phyloP scores from a whole-genome alignment of 1,140 invertebrate species.

The Schlechtendalia chinensis region DNA sequence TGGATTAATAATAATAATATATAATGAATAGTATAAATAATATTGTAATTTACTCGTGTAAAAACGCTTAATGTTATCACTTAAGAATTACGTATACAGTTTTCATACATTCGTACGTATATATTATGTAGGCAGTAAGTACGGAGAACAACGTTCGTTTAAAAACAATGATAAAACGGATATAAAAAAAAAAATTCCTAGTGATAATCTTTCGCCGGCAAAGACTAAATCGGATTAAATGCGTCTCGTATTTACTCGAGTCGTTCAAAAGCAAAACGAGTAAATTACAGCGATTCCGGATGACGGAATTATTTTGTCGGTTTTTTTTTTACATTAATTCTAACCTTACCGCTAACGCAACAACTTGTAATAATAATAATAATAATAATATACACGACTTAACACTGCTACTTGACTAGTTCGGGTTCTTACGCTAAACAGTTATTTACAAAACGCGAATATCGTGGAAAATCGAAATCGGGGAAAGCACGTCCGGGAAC shows the following conservation, averaged over 20 bases:
- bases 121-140: background rate
- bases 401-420: conserved; percentile 20
- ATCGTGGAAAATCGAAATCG: background rate
- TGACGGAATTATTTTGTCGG: background rate
- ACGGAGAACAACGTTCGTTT: background rate
- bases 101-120: conserved; percentile 7
- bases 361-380: background rate
- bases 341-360: conserved; percentile 35
- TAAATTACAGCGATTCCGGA: conserved; percentile 21
- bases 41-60: conserved; percentile 20
- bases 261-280: background rate
- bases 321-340: conserved; percentile 26
- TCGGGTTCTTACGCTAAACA: conserved; percentile 32
- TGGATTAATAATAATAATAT: conserved; percentile 22
- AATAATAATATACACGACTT: conserved; percentile 20
- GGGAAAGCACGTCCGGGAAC: conserved; percentile 37
- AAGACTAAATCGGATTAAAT: too few relatives aligned
- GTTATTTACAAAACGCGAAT: conserved; percentile 13
- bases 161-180: too few relatives aligned
- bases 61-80: conserved; percentile 36
- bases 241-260: too few relatives aligned
- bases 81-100: conserved; percentile 45
- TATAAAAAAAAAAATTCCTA: too few relatives aligned
- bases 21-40: conserved; percentile 30
- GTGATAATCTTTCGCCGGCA: too few relatives aligned